Evolutionary conservation across 1,140 invertebrate species (phyloP).

Genomic region (Kradibia gibbosae): DNA sequence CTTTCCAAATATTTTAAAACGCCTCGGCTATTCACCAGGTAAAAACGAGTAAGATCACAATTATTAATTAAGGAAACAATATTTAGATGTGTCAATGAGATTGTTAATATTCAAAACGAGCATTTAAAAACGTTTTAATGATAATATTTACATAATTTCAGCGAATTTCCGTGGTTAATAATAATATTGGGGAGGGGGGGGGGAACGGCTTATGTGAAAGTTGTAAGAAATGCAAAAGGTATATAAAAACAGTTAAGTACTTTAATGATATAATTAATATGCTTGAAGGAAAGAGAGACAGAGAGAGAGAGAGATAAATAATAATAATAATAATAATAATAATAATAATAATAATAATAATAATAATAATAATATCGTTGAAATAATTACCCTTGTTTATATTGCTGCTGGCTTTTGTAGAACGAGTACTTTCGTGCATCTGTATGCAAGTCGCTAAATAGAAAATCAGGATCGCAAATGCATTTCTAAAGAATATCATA

Average conservation of each 20-base stretch:
- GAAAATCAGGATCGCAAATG: background rate
- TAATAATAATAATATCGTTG: background rate
- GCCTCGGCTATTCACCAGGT: no score
- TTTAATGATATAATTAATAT: constrained; percentile 6
- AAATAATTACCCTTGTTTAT: constrained; percentile 38
- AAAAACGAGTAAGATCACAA: no score
- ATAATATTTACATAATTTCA: no score
- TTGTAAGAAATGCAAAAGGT: background rate
- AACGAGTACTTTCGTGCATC: constrained; percentile 4
- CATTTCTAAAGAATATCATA: constrained; percentile 8
- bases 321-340: no score
- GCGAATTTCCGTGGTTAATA: no score
- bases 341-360: no score
- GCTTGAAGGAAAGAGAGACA: constrained; percentile 1
- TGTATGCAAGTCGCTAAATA: constrained; percentile 6
- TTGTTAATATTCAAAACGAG: no score
- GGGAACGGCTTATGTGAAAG: background rate
- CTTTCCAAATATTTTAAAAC: no score
- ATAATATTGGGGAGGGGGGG: background rate
- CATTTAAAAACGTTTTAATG: no score
- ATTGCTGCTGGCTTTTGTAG: constrained; percentile 19
- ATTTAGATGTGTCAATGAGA: no score
- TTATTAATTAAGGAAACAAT: no score
- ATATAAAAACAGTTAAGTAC: background rate
- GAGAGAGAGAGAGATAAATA: no score